These are phyloP conservation scores for Cyprinodon variegatus DNA, from an alignment of 2,113 vertebrate genomes.

Conservation along the genomic window DNA sequence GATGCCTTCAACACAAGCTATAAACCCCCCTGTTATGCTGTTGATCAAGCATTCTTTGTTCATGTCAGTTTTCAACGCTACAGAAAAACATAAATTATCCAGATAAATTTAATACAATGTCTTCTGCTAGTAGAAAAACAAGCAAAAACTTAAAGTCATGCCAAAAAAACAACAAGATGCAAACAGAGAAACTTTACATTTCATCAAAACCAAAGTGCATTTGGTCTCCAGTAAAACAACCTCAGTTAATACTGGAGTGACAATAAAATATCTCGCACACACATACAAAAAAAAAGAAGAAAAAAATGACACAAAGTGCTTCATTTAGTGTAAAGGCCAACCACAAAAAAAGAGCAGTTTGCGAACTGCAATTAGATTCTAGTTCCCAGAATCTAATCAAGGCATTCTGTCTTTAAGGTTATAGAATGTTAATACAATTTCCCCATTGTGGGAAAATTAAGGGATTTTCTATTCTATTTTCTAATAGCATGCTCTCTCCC, in stretches of 20 bases:
- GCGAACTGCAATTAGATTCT: conserved; percentile 53
- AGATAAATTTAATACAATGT: too few relatives aligned
- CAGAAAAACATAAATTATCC: too few relatives aligned
- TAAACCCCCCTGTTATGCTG: too few relatives aligned
- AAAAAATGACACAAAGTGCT: conserved; percentile 51
- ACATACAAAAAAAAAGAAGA: neutral
- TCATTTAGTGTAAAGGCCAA: conserved; percentile 35
- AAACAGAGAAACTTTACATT: conserved; percentile 2
- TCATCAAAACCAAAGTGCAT: conserved; percentile 29
- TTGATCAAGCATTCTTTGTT: neutral
- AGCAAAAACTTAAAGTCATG: neutral
- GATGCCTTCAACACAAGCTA: neutral
- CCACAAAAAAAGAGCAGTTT: conserved; percentile 27
- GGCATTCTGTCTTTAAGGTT: conserved; percentile 29
- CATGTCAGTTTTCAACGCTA: neutral
- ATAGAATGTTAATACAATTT: conserved; percentile 25
- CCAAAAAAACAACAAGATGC: neutral
- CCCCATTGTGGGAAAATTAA: too few relatives aligned
- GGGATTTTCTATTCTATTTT: too few relatives aligned
- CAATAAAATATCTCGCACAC: conserved; percentile 10
- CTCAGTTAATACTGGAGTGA: conserved; percentile 11
- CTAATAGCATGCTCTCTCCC: neutral
- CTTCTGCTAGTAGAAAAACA: conserved; percentile 2
- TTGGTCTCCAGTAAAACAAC: conserved; percentile 33
- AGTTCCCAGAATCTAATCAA: conserved; percentile 48